phyloP scores from a whole-genome alignment of 2,113 vertebrate species.

The Caranx ignobilis region DNA sequence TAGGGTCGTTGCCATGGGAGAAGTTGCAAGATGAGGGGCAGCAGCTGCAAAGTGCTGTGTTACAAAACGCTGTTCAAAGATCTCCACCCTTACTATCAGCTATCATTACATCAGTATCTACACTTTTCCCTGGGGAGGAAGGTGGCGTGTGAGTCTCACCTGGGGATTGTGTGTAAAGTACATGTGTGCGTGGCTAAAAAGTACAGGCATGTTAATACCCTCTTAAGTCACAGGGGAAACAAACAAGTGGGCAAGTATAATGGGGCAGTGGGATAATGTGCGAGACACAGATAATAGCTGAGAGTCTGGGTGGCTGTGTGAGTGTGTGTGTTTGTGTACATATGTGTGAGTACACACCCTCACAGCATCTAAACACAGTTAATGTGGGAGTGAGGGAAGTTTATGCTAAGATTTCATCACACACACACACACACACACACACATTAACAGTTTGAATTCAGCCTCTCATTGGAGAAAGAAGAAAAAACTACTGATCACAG shows the following conservation, averaged over 20 bases:
- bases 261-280: conserved; percentile 51
- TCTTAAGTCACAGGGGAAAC: conserved; percentile 55
- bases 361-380: conserved; percentile 34
- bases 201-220: conserved; percentile 40
- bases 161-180: conserved; percentile 29
- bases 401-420: conserved; percentile 25
- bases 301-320: conserved; percentile 49
- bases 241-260: conserved; percentile 59
- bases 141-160: conserved; percentile 32
- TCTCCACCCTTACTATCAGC: conserved; percentile 56
- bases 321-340: conserved; percentile 5
- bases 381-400: conserved; percentile 11
- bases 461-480: conserved; percentile 15
- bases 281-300: conserved; percentile 63
- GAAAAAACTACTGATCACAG: conserved; percentile 43
- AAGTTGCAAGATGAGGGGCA: conserved; percentile 68
- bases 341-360: neutral
- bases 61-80: conserved; percentile 59
- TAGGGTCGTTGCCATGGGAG: conserved; percentile 79
- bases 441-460: conserved; percentile 35
- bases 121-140: conserved; percentile 19
- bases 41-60: conserved; percentile 52
- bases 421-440: neutral
- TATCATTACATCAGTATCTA: conserved; percentile 54
- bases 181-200: conserved; percentile 10